These are phyloP conservation scores for Chloroclystis v-ata DNA, from an alignment of 2,888 invertebrate species.

Conservation along the genomic window DNA sequence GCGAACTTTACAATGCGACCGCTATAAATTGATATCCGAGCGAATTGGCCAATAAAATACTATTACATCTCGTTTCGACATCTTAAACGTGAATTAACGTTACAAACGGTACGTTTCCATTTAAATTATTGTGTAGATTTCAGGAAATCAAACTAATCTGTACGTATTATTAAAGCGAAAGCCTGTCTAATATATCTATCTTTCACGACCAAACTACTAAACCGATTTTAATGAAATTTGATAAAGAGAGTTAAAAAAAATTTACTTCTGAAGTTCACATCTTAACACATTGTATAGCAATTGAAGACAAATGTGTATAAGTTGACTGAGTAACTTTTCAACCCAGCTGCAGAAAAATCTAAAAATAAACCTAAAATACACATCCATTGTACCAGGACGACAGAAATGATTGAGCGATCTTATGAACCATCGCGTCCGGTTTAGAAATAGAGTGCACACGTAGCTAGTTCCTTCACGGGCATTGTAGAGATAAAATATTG, in stretches of 20 bases:
- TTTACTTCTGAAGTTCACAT: no score
- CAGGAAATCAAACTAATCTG: no score
- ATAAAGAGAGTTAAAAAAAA: no score
- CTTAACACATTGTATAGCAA: no score
- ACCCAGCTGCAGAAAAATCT: neutral
- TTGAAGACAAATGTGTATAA: no score
- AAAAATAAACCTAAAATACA: neutral
- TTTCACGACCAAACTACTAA: no score
- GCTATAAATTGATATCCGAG: conserved; percentile 27
- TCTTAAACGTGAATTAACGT: conserved; percentile 21
- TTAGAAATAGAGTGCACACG: conserved; percentile 18
- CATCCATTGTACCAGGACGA: conserved; percentile 18
- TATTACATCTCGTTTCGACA: conserved; percentile 23
- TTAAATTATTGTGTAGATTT: no score
- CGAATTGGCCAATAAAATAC: conserved; percentile 30
- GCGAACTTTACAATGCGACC: conserved; percentile 17
- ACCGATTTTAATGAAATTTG: no score
- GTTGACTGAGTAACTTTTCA: no score
- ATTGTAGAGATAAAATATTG: no score
- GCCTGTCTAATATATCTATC: no score
- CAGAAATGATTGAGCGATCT: conserved; percentile 25
- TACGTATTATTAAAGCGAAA: no score
- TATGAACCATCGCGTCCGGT: conserved; percentile 22
- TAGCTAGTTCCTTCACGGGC: conserved; percentile 4
- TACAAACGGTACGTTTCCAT: conserved; percentile 15